Evolutionary conservation across 2,797 vertebrate genomes (phyloP), one percentile per base, ranked within the genome.

Genomic region (Halcyon chelicuti): DNA sequence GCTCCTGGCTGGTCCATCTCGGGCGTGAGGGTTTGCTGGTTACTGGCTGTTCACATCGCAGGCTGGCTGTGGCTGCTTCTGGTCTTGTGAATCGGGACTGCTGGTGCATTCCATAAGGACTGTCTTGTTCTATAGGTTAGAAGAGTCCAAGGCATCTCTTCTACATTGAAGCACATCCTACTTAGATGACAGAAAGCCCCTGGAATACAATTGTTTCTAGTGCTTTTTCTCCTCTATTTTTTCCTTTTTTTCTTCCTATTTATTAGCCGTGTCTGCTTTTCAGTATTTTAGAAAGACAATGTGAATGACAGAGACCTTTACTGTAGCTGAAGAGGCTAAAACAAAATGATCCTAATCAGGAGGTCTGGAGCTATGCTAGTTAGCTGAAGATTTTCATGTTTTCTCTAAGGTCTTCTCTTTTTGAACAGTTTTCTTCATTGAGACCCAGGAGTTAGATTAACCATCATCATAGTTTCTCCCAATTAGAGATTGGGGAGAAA

Each of bases 401-500:
- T 91, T 66, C 66, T 94, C 54, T 33, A 21, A 84, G 63, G 61
- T 88, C 63, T 81, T 80, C 54, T 84, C 84, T 81, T 63, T 82
- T 82, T 39, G 76, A 92, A 65, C 40, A 47, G 44, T 76, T 81
- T 66, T 51, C 73, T 92, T 76, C 74, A 55, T 16, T 63, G 73
- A 90, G 74, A 52, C 71, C 6, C 63, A 79, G 71, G 63, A 91
- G 61, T 92, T 94, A 74, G 49, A 82, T 96, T 94, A 95, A 51
- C 77, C 83, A 61, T 68, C 71, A 46, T 79, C 82, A 46, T 17
- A 42, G 88, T 65, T 92, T 86, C 71, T 80, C 88, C 76, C 94
- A 96, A 39, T 97, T 96, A 97, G 92, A 79, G 88, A 68, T 6
- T 33, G 66, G 55, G 82, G 79, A 88, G 72, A 83, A 78, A 60